phyloP scores from a whole-genome alignment of 2,113 vertebrate species.

The Brachyistius frenatus region DNA sequence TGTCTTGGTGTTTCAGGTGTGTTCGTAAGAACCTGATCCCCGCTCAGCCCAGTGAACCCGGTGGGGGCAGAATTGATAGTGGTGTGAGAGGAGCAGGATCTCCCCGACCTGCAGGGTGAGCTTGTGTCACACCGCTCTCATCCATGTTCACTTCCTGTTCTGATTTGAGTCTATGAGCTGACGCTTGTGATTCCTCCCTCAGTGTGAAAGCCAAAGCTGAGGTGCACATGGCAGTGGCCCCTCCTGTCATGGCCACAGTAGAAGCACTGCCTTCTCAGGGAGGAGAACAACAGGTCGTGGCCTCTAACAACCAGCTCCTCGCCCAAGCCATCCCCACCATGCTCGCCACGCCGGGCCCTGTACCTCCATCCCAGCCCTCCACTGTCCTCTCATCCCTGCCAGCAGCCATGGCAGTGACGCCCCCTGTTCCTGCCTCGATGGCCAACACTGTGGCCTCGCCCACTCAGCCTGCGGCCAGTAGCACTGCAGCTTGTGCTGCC shows the following conservation, averaged over 20 bases:
- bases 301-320: constrained; percentile 88
- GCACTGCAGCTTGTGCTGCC: constrained; percentile 87
- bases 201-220: constrained; percentile 96
- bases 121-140: not conserved
- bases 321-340: constrained; percentile 91
- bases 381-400: constrained; percentile 88
- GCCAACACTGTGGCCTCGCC: constrained; percentile 89
- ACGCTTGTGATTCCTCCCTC: constrained; percentile 8
- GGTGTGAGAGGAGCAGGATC: constrained; percentile 91
- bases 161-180: not conserved
- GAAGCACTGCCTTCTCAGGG: constrained; percentile 90
- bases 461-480: constrained; percentile 87
- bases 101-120: constrained; percentile 94
- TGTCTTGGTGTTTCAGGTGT: constrained; percentile 83
- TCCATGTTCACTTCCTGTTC: not conserved
- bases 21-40: constrained; percentile 96
- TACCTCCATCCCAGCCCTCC: constrained; percentile 90
- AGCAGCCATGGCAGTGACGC: constrained; percentile 86
- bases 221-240: constrained; percentile 92
- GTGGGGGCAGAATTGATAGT: constrained; percentile 88
- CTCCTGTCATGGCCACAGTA: constrained; percentile 91
- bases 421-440: constrained; percentile 85
- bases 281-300: constrained; percentile 88
- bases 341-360: constrained; percentile 87
- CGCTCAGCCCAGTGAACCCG: constrained; percentile 89